Percentiles rank a stretch among this genome's conserved stretches.
Conservation (phyloP, 2,113 vertebrate species). For the Atractosteus spatula region DNA sequence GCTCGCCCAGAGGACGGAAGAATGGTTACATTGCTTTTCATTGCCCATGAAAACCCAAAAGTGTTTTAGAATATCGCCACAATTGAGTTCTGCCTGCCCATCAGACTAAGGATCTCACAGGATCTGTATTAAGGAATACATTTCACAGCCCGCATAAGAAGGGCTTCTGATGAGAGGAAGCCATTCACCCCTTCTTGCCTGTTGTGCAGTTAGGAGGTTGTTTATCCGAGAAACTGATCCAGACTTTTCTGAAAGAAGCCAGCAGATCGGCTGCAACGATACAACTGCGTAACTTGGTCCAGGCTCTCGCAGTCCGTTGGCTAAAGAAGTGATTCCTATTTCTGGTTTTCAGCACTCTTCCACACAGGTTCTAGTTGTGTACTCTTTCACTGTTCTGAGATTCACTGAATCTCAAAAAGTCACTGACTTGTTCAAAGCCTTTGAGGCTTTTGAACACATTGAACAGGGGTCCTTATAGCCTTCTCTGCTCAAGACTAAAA, state of each 20-base stretch:
- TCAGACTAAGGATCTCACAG: too few species aligned
- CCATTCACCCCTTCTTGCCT: not conserved
- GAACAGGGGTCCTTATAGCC: too few species aligned
- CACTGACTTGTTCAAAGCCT: not conserved
- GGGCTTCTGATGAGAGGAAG: not conserved
- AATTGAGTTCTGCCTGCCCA: too few species aligned
- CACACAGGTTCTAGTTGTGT: not conserved
- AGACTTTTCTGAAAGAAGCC: not conserved
- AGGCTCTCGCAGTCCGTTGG: not conserved
- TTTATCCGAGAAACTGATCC: not conserved
- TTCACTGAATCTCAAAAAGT: not conserved
- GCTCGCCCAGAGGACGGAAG: too few species aligned
- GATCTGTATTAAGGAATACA: too few species aligned
- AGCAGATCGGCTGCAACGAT: not conserved
- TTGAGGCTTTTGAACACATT: not conserved
- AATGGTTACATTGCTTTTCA: too few species aligned
- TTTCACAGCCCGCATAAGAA: not conserved
- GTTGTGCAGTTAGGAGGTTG: not conserved
- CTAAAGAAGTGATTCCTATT: not conserved
- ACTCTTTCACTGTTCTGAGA: not conserved
- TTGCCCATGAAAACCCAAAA: too few species aligned
- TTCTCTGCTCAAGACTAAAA: too few species aligned
- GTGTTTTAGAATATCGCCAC: too few species aligned
- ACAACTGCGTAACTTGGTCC: not conserved
- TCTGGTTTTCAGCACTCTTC: not conserved